Conservation (phyloP, 2,888 invertebrate species). For the Himalopsyche anomala region DNA sequence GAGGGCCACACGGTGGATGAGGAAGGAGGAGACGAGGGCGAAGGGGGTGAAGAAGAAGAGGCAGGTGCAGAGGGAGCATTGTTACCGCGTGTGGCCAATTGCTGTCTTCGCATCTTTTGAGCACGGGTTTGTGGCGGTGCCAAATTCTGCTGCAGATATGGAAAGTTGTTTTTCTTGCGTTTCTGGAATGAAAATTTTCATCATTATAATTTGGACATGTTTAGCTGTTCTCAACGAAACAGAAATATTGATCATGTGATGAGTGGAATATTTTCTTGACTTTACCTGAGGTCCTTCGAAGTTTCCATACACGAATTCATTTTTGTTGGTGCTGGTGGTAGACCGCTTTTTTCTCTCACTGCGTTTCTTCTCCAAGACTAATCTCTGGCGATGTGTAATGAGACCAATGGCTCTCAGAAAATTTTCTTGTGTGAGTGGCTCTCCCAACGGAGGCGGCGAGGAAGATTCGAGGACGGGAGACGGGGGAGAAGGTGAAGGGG, state of each 20-base stretch:
- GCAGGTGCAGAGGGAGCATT: conserved; percentile 68
- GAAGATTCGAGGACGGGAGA: conserved; percentile 69
- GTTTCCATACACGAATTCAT: conserved; percentile 73
- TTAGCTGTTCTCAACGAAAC: neutral
- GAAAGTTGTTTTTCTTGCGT: conserved; percentile 74
- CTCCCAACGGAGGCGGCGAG: conserved; percentile 70
- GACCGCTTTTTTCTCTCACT: conserved; percentile 72
- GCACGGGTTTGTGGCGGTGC: conserved; percentile 77
- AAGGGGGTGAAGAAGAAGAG: conserved; percentile 70
- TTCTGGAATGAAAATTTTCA: conserved; percentile 69
- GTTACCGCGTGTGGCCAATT: neutral
- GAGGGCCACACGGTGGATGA: conserved; percentile 47
- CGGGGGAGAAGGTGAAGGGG: conserved; percentile 72
- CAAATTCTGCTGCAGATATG: conserved; percentile 73
- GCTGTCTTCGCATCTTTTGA: conserved; percentile 78
- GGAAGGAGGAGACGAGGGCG: conserved; percentile 46
- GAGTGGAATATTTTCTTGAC: conserved; percentile 37
- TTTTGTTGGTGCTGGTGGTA: conserved; percentile 72
- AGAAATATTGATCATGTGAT: too few species aligned
- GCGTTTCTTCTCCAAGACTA: conserved; percentile 72
- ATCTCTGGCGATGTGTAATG: conserved; percentile 72
- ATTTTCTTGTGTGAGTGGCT: conserved; percentile 71
- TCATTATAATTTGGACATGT: neutral
- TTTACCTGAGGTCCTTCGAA: conserved; percentile 71
- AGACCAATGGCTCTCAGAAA: conserved; percentile 74